phyloP scores from a whole-genome alignment of 2,797 vertebrate species.

The Cossypha dichroa region DNA sequence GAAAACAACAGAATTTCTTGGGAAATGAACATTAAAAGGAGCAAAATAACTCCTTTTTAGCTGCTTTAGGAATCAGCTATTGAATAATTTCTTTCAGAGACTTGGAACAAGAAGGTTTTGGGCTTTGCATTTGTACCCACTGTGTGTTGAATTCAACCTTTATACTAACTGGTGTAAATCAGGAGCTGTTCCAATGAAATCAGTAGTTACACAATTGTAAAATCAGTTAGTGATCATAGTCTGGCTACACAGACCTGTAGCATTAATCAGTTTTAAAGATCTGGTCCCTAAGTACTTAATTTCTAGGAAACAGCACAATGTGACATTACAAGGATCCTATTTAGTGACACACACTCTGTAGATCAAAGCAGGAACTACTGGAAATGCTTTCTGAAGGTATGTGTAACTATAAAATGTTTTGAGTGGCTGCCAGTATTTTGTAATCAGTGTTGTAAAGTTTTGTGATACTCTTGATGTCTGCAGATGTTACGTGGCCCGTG shows the following conservation, averaged over 20 bases:
- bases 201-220: conserved; percentile 32
- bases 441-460: conserved; percentile 75
- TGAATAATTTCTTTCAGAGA: neutral
- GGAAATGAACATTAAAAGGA: neutral
- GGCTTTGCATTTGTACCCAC: neutral
- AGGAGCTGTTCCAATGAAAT: conserved; percentile 22
- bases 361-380: conserved; percentile 73
- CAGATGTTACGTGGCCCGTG: conserved; percentile 72
- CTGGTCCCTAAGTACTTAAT: conserved; percentile 60
- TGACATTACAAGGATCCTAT: conserved; percentile 73
- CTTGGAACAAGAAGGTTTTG: neutral
- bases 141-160: neutral
- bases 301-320: conserved; percentile 68
- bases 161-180: neutral
- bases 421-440: conserved; percentile 75
- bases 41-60: neutral
- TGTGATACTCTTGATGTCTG: conserved; percentile 75
- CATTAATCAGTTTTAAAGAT: conserved; percentile 61
- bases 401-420: conserved; percentile 74
- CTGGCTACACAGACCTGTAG: neutral
- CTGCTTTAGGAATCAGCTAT: neutral
- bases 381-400: conserved; percentile 75
- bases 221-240: conserved; percentile 19
- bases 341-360: conserved; percentile 68
- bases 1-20: neutral